Evolutionary conservation across 2,888 invertebrate species (phyloP).

Genomic region (Drosophila anceps): DNA sequence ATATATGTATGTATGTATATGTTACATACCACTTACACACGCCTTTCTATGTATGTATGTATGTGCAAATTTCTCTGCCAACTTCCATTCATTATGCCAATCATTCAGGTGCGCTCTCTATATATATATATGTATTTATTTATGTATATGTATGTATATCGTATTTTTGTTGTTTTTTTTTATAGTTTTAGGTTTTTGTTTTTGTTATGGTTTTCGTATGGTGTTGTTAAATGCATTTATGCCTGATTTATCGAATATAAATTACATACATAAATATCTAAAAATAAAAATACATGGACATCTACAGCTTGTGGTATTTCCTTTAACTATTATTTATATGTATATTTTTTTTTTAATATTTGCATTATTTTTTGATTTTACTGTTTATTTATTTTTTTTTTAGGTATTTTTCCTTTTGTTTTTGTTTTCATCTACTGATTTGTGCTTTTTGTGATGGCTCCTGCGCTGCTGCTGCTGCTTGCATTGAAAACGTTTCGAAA

Average conservation of each 20-base stretch:
- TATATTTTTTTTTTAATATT: conserved; percentile 56
- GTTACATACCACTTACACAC: conserved; percentile 26
- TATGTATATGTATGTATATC: conserved; percentile 6
- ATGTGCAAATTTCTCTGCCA: conserved; percentile 30
- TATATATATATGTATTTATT: conserved; percentile 6
- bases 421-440: conserved; percentile 62
- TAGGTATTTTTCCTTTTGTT: too few relatives aligned
- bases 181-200: conserved; percentile 17
- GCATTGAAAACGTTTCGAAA: conserved; percentile 48
- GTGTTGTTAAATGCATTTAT: conserved; percentile 68
- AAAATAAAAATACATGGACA: conserved; percentile 73
- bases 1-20: conserved; percentile 52
- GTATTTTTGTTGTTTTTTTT: conserved; percentile 14
- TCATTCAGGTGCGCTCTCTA: conserved; percentile 39
- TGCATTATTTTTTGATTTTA: conserved; percentile 18
- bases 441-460: conserved; percentile 75
- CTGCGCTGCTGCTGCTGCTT: conserved; percentile 63
- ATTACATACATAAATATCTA: conserved; percentile 76
- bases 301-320: conserved; percentile 57
- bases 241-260: conserved; percentile 71
- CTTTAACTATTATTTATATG: conserved; percentile 46
- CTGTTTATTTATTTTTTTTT: conserved; percentile 8
- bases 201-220: conserved; percentile 35
- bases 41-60: background rate
- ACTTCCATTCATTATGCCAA: conserved; percentile 19